Percentiles rank a stretch among this genome's conserved stretches.
Conservation (phyloP, 1,140 invertebrate species). For the Achroia grisella region DNA sequence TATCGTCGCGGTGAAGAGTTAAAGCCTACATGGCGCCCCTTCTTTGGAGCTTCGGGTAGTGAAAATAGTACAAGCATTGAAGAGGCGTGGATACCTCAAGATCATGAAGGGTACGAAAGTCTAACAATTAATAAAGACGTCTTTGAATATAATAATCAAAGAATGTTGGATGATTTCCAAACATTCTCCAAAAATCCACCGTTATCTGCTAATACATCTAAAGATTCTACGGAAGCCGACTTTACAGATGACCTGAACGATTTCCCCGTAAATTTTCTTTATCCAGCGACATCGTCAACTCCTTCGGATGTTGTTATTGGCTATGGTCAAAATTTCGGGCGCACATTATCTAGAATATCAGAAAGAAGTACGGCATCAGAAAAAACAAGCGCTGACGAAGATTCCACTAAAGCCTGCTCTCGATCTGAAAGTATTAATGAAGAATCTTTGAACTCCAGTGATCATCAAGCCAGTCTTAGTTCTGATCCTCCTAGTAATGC, state of each 20-base stretch:
- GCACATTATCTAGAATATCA: constrained; percentile 89
- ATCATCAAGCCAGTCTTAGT: constrained; percentile 88
- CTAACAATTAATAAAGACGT: constrained; percentile 60
- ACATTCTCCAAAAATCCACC: constrained; percentile 72
- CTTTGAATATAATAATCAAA: constrained; percentile 66
- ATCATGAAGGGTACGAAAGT: constrained; percentile 79
- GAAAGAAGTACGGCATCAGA: constrained; percentile 91
- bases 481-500: constrained; percentile 85
- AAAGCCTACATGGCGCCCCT: constrained; percentile 86
- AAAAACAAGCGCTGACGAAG: constrained; percentile 84
- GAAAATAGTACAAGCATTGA: constrained; percentile 84
- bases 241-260: constrained; percentile 84
- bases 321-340: constrained; percentile 80
- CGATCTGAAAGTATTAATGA: constrained; percentile 88
- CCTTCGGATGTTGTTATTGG: constrained; percentile 80
- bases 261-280: constrained; percentile 81
- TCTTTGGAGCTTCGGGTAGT: constrained; percentile 85
- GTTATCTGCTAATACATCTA: constrained; percentile 75
- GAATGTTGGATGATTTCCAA: constrained; percentile 67
- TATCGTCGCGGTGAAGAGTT: constrained; percentile 80
- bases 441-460: constrained; percentile 86
- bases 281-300: constrained; percentile 74
- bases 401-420: constrained; percentile 87
- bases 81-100: constrained; percentile 84
- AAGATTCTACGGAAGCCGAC: constrained; percentile 77